Evolutionary conservation across 1,140 invertebrate genomes (phyloP).

Genomic region (Carposina sasakii): DNA sequence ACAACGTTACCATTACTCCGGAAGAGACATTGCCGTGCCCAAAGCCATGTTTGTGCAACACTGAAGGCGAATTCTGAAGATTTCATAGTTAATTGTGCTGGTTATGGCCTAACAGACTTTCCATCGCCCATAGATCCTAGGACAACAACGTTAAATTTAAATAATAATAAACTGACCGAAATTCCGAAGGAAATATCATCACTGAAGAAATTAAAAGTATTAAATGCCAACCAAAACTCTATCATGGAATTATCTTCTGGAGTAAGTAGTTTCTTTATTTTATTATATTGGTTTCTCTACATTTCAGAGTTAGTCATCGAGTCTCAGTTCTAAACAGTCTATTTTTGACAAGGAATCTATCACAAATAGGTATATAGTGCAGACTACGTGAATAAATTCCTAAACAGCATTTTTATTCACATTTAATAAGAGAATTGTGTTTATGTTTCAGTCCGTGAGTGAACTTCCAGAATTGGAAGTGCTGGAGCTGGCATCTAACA

Average conservation of each 20-base stretch:
- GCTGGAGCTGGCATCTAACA: slow-evolving; percentile 63
- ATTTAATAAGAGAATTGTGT: too few relatives aligned
- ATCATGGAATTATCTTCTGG: slow-evolving; percentile 56
- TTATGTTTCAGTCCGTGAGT: slow-evolving; percentile 52
- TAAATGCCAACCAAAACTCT: slow-evolving; percentile 70
- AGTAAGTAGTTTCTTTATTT: too few relatives aligned
- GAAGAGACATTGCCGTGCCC: slow-evolving; percentile 49
- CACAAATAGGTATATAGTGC: too few relatives aligned
- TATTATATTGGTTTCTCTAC: too few relatives aligned
- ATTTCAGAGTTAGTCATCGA: too few relatives aligned
- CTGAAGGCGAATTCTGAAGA: slow-evolving; percentile 41
- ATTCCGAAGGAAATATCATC: slow-evolving; percentile 68
- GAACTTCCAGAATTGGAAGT: slow-evolving; percentile 59
- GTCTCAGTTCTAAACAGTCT: too few relatives aligned
- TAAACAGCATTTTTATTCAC: too few relatives aligned
- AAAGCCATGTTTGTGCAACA: slow-evolving; percentile 46
- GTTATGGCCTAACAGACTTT: slow-evolving; percentile 48
- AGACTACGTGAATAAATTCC: too few relatives aligned
- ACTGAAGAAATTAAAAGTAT: slow-evolving; percentile 56
- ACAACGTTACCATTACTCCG: slow-evolving; percentile 23
- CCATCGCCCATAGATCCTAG: slow-evolving; percentile 44
- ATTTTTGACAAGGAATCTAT: too few relatives aligned
- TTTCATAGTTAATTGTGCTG: slow-evolving; percentile 53
- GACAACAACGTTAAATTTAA: slow-evolving; percentile 59
- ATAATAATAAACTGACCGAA: slow-evolving; percentile 69